Base-by-base conservation (phyloP, 1,140 invertebrate genomes). In the Thereuonema tuberculata region DNA sequence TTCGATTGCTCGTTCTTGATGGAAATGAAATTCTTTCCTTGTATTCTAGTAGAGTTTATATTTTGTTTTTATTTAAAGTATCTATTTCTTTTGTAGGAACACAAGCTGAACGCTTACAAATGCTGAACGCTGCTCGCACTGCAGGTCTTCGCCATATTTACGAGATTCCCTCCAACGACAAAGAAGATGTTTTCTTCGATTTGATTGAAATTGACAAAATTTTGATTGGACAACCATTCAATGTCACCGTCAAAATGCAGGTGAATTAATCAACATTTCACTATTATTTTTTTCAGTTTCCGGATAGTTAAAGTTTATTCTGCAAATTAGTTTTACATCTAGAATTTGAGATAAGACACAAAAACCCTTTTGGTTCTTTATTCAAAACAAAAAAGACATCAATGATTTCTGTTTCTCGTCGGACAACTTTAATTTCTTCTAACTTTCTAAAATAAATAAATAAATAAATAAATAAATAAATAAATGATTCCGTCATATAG, bases 151-250 rank as follows among this genome's bases (percentile, higher is more conserved):
- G 82, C 0, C 82, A 82, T 68, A 84, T 82, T 62, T 84, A 81
- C 64, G 75, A 78, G 1, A 66, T 82, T 17, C 79, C 80, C 0
- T 76, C 75, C 20, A 71, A 71, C 15, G 65, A 73, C 0, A 71
- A 76, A 9, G 81, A 80, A 67, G 85, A 88, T 67, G 77, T 87
- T 1, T 72, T 75, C 49, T 87, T 87, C 66, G 79, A 82, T 56
- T 72, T 88, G 1, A 69, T 77, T 3, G 84, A 87, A 37, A 71
- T 86, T 26, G 83, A 86, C 46, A 77, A 75, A 46, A 78, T 86
- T 1, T 76, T 77, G 20, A 81, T 87, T 59, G 85, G 85, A 1
- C 75, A 85, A 46, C 75, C 79, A 20, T 86, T 86, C 68, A 72
- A 75, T 37, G 76, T 87, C 9, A 77, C 75, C 0, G 78, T 87